Evolutionary conservation across 1,140 invertebrate genomes (phyloP), one percentile per base, ranked within the genome.

Genomic region (Vanessa tameamea): DNA sequence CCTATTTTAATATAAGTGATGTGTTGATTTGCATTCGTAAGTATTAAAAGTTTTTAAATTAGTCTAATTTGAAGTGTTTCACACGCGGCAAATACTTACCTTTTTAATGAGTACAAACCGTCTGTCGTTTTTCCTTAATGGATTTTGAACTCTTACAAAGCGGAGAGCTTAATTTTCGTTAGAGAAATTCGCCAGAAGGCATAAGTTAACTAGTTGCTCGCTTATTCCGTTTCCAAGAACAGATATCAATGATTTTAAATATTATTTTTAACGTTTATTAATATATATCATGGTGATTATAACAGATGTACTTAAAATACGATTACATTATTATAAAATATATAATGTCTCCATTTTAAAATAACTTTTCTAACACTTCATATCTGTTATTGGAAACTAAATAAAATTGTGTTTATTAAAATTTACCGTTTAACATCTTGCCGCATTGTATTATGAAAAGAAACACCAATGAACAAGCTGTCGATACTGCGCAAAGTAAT

Each of bases 81-180:
- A 67, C 53, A 67, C 73, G 64, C 73, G 73, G 73, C 73, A 59
- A 71, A 76, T 47, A 72, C 61, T 65, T 75, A 76, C 64, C 74
- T 72, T 76, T 68, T 50, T 65, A 57, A 68, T 76, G 74, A 76
- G 74, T 76, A 76, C 74, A 76, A 76, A 76, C 74, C 74, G 57
- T 72, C 64, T 76, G 31, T 68, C 64, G 7, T 50, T 16, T 71
- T 72, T 64, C 64, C 47, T 76, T 48, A 76, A 72, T 72, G 47
- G 16, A 51, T 47, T 64, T 51, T 47, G 47, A 64, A 67, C 53
- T 47, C 63, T 8, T 74, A 65, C 59, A 43, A 59, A 50, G 43
- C 26, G 57, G 53, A 68, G 9, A 51, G 55, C 26, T 61, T 59
- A 71, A 48, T 64, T 64, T 57, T 14, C 63, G 50, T 72, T 72